Conservation (phyloP, 2,113 vertebrate genomes). For the Podocnemis expansa region DNA sequence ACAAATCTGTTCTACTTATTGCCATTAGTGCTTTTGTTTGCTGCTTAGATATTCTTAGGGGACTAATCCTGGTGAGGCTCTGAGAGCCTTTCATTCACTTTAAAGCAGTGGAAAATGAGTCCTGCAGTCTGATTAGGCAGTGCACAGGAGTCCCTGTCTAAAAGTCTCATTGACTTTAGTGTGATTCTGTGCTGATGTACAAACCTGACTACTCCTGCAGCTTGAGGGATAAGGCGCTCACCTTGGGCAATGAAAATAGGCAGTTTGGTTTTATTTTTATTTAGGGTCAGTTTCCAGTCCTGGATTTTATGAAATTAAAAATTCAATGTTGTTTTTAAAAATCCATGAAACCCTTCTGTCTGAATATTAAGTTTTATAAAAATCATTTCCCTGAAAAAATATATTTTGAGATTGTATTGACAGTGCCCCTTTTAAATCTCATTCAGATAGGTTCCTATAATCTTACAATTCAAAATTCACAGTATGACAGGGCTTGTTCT, state of each 20-base stretch:
- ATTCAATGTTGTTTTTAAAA: background rate
- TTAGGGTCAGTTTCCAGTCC: background rate
- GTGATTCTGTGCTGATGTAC: background rate
- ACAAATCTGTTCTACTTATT: background rate
- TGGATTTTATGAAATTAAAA: background rate
- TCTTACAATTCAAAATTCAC: background rate
- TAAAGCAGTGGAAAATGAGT: background rate
- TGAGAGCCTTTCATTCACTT: background rate
- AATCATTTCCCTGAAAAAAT: background rate
- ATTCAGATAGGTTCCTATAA: background rate
- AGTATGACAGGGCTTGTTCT: background rate
- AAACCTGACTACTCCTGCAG: no score
- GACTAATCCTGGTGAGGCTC: no score
- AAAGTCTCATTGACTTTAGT: background rate
- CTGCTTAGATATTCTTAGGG: background rate
- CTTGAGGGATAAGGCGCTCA: no score
- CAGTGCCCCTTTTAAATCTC: background rate
- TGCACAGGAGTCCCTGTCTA: background rate
- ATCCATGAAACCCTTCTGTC: no score
- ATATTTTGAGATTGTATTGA: background rate
- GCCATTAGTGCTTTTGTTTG: background rate
- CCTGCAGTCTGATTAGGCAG: background rate
- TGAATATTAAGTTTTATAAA: no score
- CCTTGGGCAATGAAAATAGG: no score
- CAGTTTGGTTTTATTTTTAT: background rate